Percentiles rank a stretch among this genome's conserved stretches.
Evolutionary conservation across 2,113 vertebrate species (phyloP).

Genomic region (Mesitornis unicolor): DNA sequence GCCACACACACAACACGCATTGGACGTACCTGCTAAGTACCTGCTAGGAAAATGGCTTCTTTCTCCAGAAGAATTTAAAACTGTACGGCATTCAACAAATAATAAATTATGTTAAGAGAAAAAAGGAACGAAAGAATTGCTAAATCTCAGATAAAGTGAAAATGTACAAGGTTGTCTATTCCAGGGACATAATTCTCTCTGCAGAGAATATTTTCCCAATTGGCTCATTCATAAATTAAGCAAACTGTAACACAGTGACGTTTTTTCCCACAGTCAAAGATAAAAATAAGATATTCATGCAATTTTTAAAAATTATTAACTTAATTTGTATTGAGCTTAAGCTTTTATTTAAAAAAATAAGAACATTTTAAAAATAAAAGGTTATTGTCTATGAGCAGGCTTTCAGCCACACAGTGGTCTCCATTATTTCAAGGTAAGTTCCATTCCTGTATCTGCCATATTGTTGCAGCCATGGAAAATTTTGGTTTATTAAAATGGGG

Average conservation of each 20-base stretch:
- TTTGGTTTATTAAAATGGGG: too few species aligned
- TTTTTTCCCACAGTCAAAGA: background rate
- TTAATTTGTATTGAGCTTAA: background rate
- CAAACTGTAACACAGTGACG: background rate
- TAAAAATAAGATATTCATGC: background rate
- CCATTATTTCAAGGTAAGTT: background rate
- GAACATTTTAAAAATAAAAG: too few species aligned
- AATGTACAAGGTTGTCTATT: background rate
- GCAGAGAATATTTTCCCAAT: background rate
- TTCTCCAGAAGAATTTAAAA: background rate
- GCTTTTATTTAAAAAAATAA: background rate
- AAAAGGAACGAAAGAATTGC: background rate
- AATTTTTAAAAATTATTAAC: background rate
- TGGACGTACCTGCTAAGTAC: background rate
- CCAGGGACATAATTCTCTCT: background rate
- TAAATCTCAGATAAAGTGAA: background rate
- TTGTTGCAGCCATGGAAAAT: too few species aligned
- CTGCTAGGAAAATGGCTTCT: background rate
- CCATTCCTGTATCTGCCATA: background rate
- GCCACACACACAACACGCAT: background rate
- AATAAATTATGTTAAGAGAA: background rate
- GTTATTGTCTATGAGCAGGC: too few species aligned
- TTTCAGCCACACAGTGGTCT: background rate
- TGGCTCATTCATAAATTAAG: conserved; percentile 5
- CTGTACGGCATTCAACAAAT: background rate